phyloP scores from a whole-genome alignment of 2,888 invertebrate species.

The Homarus gammarus region DNA sequence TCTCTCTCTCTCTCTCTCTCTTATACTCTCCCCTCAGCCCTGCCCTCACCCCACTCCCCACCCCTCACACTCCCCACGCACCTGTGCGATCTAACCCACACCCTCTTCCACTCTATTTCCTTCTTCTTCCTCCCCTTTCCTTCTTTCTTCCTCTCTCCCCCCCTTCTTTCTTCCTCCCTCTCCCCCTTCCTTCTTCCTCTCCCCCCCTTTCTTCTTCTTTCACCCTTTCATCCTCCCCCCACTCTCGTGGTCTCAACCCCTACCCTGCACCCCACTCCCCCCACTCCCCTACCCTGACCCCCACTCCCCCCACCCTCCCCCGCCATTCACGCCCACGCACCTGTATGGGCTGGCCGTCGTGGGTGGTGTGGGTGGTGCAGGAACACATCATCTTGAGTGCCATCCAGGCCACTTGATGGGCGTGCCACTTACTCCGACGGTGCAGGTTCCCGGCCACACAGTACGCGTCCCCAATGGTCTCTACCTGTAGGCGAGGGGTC shows the following conservation, averaged over 20 bases:
- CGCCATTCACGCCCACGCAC: slow-evolving; percentile 80
- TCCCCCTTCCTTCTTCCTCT: not conserved
- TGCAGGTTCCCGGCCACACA: slow-evolving; percentile 97
- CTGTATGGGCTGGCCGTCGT: slow-evolving; percentile 94
- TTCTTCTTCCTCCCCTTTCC: not conserved
- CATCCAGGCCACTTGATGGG: slow-evolving; percentile 98
- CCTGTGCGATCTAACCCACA: not conserved
- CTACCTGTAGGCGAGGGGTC: slow-evolving; percentile 86
- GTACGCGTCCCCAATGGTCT: slow-evolving; percentile 97
- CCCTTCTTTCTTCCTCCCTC: not conserved
- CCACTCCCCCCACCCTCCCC: not conserved
- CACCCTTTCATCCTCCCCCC: too few relatives aligned
- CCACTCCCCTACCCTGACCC: not conserved
- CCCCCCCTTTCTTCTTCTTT: not conserved
- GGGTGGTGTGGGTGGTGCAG: slow-evolving; percentile 91
- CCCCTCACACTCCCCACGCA: not conserved
- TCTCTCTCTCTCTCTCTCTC: not conserved
- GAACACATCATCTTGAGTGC: slow-evolving; percentile 95
- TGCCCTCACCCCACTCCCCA: not conserved
- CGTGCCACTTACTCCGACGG: slow-evolving; percentile 90
- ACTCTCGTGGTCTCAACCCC: too few relatives aligned
- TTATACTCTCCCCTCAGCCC: not conserved
- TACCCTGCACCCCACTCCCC: not conserved
- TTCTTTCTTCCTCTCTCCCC: not conserved
- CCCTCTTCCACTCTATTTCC: not conserved